Conservation (phyloP, 2,797 vertebrate genomes). For the Bufotes viridis region DNA sequence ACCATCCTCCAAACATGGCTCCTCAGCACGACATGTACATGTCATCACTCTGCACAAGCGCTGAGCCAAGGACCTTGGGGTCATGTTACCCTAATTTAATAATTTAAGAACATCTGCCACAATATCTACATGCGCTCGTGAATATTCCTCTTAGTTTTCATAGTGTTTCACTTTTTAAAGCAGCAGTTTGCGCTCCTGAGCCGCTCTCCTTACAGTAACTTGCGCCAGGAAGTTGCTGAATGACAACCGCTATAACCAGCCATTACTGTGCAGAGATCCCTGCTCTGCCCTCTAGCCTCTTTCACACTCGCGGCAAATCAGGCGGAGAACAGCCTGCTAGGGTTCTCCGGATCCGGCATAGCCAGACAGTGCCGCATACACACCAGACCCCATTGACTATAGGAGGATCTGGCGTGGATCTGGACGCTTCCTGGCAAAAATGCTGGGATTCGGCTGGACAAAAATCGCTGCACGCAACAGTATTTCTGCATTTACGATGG, state of each 20-base stretch:
- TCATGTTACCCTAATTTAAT: neutral
- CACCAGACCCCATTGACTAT: too few relatives aligned
- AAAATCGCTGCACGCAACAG: too few relatives aligned
- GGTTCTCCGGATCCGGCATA: too few relatives aligned
- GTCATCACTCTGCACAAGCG: neutral
- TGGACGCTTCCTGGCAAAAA: too few relatives aligned
- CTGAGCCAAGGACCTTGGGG: neutral
- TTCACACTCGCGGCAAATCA: too few relatives aligned
- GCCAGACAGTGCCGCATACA: too few relatives aligned
- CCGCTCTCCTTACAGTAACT: neutral
- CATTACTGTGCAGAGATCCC: neutral
- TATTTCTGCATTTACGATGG: too few relatives aligned
- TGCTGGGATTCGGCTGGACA: too few relatives aligned
- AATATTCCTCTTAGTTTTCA: neutral
- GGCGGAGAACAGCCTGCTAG: too few relatives aligned
- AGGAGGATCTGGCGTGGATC: too few relatives aligned
- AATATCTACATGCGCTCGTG: too few relatives aligned
- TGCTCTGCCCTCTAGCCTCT: too few relatives aligned
- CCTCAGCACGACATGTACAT: neutral
- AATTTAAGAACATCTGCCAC: neutral
- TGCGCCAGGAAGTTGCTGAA: neutral
- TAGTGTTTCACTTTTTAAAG: neutral
- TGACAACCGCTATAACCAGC: neutral
- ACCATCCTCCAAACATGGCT: neutral
- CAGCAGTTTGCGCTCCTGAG: constrained; percentile 4